Evolutionary conservation across 2,113 vertebrate species (phyloP).

Genomic region (Calypte anna): DNA sequence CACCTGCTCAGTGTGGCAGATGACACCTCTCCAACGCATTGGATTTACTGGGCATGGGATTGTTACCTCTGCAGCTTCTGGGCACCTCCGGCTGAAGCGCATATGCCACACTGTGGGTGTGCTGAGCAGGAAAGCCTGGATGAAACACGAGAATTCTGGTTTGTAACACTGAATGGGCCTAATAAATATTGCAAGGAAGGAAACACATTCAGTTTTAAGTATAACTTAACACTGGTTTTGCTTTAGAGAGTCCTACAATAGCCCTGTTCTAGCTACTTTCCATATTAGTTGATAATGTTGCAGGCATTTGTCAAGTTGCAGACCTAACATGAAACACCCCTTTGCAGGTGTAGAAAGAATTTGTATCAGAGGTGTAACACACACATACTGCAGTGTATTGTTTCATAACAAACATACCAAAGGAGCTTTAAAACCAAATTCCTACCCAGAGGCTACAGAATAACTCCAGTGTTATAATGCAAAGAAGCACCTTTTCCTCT

Average conservation of each 20-base stretch:
- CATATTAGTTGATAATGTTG: not conserved
- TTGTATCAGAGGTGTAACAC: not conserved
- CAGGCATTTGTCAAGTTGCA: not conserved
- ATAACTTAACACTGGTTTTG: not conserved
- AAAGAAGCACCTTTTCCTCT: not conserved
- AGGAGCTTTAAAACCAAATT: not conserved
- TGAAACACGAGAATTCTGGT: not conserved
- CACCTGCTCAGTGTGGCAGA: not conserved
- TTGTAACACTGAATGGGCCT: not conserved
- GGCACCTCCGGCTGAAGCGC: not conserved
- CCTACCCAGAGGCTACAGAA: not conserved
- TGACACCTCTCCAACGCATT: not conserved
- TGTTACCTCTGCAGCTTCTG: not conserved
- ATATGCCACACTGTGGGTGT: fast-evolving
- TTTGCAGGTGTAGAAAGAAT: not conserved
- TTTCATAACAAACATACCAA: not conserved
- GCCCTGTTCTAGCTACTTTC: not conserved
- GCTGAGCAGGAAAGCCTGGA: not conserved
- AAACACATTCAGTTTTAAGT: not conserved
- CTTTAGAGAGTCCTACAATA: not conserved
- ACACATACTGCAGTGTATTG: not conserved
- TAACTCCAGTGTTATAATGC: not conserved
- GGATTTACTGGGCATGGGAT: not conserved
- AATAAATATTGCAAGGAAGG: conserved; percentile 27
- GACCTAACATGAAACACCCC: not conserved